Evolutionary conservation across 2,113 vertebrate genomes (phyloP).

Genomic region (Mobula hypostoma): DNA sequence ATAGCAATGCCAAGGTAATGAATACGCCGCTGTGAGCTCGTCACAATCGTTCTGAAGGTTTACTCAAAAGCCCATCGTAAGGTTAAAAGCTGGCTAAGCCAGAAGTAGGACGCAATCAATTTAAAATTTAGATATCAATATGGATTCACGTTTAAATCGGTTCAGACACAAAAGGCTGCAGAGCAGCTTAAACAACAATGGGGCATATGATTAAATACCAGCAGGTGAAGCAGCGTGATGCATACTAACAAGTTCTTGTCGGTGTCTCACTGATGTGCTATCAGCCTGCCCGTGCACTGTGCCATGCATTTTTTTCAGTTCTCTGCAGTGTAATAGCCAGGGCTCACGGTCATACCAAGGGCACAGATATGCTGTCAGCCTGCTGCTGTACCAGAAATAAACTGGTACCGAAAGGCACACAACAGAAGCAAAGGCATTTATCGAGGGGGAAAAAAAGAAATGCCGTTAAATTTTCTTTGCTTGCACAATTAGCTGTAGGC

Average conservation of each 20-base stretch:
- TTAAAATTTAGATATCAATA: slow-evolving; percentile 40
- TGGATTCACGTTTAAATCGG: slow-evolving; percentile 39
- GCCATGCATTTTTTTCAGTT: slow-evolving; percentile 37
- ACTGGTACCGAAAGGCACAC: not conserved
- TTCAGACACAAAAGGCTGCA: slow-evolving; percentile 36
- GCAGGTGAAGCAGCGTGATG: not conserved
- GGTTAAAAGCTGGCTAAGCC: not conserved
- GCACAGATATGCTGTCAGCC: slow-evolving; percentile 7
- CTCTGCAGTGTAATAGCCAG: slow-evolving; percentile 39
- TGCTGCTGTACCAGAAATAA: slow-evolving; percentile 27
- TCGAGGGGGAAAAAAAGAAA: not conserved
- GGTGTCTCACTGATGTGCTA: slow-evolving; percentile 35
- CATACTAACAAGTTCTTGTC: not conserved
- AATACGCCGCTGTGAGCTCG: not conserved
- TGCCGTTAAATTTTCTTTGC: not conserved
- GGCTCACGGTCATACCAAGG: slow-evolving; percentile 42
- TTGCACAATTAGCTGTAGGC: slow-evolving; percentile 9
- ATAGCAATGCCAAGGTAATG: not conserved
- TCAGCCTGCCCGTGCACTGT: slow-evolving; percentile 33
- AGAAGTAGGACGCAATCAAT: not conserved
- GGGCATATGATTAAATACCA: not conserved
- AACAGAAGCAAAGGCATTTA: not conserved
- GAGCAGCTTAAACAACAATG: slow-evolving; percentile 24
- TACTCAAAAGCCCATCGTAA: not conserved
- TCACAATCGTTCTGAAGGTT: slow-evolving; percentile 11